A percentile compares a stretch with the other conserved stretches of the same genome.
Evolutionary conservation across 2,113 vertebrate species (phyloP).

Genomic region (Pollachius pollachius): DNA sequence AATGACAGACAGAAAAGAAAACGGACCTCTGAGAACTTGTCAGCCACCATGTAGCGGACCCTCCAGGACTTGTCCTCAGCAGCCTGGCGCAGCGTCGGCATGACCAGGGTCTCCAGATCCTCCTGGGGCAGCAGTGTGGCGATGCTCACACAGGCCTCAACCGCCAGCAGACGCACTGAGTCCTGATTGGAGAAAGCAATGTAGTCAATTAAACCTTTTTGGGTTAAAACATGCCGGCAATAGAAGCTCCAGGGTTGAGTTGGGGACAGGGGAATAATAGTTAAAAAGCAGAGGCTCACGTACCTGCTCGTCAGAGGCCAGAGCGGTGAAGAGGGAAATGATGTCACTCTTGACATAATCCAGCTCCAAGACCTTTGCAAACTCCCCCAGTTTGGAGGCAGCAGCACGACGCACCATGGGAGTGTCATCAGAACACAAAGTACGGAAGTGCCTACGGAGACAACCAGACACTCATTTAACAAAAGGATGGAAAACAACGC

Average conservation of each 20-base stretch:
- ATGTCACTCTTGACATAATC: constrained; percentile 91
- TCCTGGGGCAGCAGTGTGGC: constrained; percentile 83
- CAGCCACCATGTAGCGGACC: constrained; percentile 92
- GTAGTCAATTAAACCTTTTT: neutral
- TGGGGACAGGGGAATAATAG: neutral
- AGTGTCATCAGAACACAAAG: constrained; percentile 87
- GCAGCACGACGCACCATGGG: constrained; percentile 91
- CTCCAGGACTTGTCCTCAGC: constrained; percentile 91
- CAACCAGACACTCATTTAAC: neutral
- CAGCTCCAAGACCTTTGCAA: constrained; percentile 89
- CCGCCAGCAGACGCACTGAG: constrained; percentile 84
- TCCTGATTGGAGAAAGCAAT: constrained; percentile 60
- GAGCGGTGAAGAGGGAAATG: constrained; percentile 86
- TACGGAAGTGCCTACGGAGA: constrained; percentile 81
- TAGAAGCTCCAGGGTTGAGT: neutral
- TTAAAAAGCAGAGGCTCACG: neutral
- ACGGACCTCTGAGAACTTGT: constrained; percentile 88
- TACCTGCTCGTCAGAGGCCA: constrained; percentile 92
- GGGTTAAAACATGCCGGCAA: too few species aligned
- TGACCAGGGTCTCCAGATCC: constrained; percentile 84
- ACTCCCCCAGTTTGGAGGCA: constrained; percentile 88
- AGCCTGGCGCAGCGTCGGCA: constrained; percentile 85
- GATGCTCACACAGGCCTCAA: constrained; percentile 88
- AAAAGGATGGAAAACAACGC: neutral
- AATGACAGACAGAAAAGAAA: too few species aligned